Evolutionary conservation across 2,797 vertebrate genomes (phyloP).

Genomic region (Enteromius anoplus): DNA sequence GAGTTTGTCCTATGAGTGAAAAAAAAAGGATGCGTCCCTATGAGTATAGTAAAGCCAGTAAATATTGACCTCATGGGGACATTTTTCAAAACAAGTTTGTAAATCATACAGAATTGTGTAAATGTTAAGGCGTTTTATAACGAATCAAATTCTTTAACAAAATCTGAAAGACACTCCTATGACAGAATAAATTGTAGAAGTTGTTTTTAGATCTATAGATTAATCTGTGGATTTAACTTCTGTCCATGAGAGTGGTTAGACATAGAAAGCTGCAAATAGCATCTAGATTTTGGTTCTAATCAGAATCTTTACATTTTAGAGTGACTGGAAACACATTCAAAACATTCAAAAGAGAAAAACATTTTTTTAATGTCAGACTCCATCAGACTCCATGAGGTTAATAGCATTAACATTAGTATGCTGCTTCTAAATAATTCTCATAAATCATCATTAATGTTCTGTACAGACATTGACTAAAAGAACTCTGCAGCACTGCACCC

Average conservation of each 20-base stretch:
- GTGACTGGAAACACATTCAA: not conserved
- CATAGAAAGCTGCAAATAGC: not conserved
- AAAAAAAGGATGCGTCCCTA: too few relatives aligned
- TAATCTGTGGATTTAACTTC: not conserved
- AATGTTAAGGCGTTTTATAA: not conserved
- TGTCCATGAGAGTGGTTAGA: not conserved
- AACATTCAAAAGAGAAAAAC: not conserved
- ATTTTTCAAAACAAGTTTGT: too few relatives aligned
- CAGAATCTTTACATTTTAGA: not conserved
- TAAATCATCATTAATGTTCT: constrained; percentile 43
- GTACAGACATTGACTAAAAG: constrained; percentile 15
- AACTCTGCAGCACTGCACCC: not conserved
- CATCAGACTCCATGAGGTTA: constrained; percentile 34
- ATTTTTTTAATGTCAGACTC: constrained; percentile 9
- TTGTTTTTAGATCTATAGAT: too few relatives aligned
- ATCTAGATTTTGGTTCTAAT: not conserved
- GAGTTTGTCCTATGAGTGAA: too few relatives aligned
- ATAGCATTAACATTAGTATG: constrained; percentile 33
- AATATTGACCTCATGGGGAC: too few relatives aligned
- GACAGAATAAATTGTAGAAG: too few relatives aligned
- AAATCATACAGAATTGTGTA: not conserved
- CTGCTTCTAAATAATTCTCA: constrained; percentile 16
- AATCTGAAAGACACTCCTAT: not conserved
- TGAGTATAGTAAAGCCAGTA: too few relatives aligned
- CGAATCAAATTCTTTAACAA: not conserved